Evolutionary conservation across 2,113 vertebrate genomes (phyloP), one percentile per base, ranked within the genome.

Genomic region (Chlorocebus sabaeus): DNA sequence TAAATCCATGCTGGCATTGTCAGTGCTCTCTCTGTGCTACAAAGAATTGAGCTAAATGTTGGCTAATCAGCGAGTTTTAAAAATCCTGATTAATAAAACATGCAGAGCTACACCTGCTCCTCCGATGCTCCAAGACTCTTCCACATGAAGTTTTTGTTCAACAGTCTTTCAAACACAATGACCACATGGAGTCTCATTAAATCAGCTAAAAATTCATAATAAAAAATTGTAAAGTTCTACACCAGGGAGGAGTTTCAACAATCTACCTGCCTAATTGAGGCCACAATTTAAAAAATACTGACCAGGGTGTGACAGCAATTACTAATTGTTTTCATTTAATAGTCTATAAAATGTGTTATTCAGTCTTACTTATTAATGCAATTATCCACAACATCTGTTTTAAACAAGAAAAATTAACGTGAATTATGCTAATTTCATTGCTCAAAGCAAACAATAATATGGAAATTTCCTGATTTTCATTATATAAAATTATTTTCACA

Each of bases 331-430:
- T 90, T 64, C 20, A 90, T 93, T 95, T 67, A 67, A 72, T 91
- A 90, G 97, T 94, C 30, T 97, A 83, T 82, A 92, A 96, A 98
- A 82, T 23, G 48, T 83, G 73, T 57, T 92, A 93, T 87, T 5
- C 89, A 95, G 81, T 95, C 90, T 92, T 94, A 94, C 30, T 85
- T 89, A 92, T 94, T 95, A 95, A 95, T 84, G 72, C 38, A 96
- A 96, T 95, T 94, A 93, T 59, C 91, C 61, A 96, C 90, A 98
- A 90, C 85, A 97, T n/a, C 97, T 96, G 87, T 95, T 96, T 96
- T 43, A 38, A 97, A 93, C 92, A 95, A 96, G 87, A 97, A 92
- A 98, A 97, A 89, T 55, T 92, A 92, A 94, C 68, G 72, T 94
- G 70, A 87, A 83, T 95, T 97, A 97, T 96, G 94, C 30, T 94